Percentiles rank a stretch among this genome's conserved stretches.
Evolutionary conservation across 2,888 invertebrate genomes (phyloP).

Genomic region (Loripinus fragilis): DNA sequence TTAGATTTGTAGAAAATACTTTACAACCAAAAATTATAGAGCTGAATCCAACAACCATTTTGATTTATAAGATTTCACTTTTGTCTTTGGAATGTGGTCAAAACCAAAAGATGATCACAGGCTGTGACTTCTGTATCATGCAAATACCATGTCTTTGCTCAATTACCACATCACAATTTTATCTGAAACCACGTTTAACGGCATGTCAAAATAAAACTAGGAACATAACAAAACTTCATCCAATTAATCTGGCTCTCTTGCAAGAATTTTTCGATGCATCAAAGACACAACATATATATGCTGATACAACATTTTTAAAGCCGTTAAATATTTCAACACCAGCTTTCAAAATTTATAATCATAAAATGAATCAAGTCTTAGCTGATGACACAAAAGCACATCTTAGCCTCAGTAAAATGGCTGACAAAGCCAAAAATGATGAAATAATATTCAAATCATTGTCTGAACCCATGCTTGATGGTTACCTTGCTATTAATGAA

Average conservation of each 20-base stretch:
- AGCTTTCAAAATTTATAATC: slow-evolving; percentile 35
- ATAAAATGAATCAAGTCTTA: slow-evolving; percentile 27
- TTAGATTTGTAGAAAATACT: slow-evolving; percentile 24
- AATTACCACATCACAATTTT: background rate
- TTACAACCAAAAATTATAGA: slow-evolving; percentile 17
- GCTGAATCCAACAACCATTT: slow-evolving; percentile 1
- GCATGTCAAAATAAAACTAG: slow-evolving; percentile 15
- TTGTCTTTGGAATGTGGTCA: slow-evolving; percentile 15
- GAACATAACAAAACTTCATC: slow-evolving; percentile 32
- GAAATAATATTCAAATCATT: slow-evolving; percentile 19
- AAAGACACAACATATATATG: slow-evolving; percentile 23
- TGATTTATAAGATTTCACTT: slow-evolving; percentile 8
- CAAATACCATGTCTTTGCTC: slow-evolving; percentile 17
- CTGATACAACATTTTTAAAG: slow-evolving; percentile 27
- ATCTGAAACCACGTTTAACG: slow-evolving; percentile 11
- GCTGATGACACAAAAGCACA: slow-evolving; percentile 29
- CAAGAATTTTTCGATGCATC: slow-evolving; percentile 39
- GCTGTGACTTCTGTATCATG: slow-evolving; percentile 27
- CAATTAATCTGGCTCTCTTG: slow-evolving; percentile 32
- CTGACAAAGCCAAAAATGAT: slow-evolving; percentile 30
- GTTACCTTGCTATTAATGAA: slow-evolving; percentile 15
- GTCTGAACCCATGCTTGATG: slow-evolving; percentile 26
- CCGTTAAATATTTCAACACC: slow-evolving; percentile 34
- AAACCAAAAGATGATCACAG: slow-evolving; percentile 21
- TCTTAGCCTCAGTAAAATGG: slow-evolving; percentile 30